Evolutionary conservation across 2,797 vertebrate genomes (phyloP).

Genomic region (Falco biarmicus): DNA sequence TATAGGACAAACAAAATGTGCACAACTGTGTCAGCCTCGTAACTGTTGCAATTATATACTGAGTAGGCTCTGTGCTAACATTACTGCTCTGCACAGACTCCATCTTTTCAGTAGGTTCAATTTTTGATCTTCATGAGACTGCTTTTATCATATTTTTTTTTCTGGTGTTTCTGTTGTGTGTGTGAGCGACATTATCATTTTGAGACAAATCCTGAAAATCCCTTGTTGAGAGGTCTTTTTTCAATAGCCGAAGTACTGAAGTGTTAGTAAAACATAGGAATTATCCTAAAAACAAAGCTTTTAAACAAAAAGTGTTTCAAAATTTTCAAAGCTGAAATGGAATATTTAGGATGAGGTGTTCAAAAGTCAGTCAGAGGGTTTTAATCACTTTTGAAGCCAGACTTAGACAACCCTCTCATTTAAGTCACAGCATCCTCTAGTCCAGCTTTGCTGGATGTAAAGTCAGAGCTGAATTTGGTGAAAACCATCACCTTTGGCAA

Average conservation of each 20-base stretch:
- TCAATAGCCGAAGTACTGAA: background rate
- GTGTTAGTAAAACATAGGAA: background rate
- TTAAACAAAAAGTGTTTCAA: background rate
- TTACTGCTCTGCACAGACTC: background rate
- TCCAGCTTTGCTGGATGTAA: background rate
- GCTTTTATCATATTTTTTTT: background rate
- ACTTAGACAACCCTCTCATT: background rate
- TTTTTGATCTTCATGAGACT: background rate
- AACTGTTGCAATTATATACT: background rate
- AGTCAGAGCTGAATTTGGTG: background rate
- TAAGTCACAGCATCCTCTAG: background rate
- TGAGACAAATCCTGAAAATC: background rate
- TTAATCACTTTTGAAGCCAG: background rate
- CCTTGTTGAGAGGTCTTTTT: background rate
- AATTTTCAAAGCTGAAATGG: background rate
- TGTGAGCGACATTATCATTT: background rate
- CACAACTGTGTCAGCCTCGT: background rate
- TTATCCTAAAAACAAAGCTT: background rate
- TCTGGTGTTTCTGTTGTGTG: background rate
- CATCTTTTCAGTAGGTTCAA: background rate
- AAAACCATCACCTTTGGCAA: background rate
- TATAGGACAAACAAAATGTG: background rate
- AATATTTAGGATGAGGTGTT: background rate
- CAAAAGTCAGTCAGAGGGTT: background rate
- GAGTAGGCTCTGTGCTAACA: background rate